Evolutionary conservation across 2,113 vertebrate species (phyloP), one percentile per base, ranked within the genome.

Genomic region (Drymodes brunneopygia): DNA sequence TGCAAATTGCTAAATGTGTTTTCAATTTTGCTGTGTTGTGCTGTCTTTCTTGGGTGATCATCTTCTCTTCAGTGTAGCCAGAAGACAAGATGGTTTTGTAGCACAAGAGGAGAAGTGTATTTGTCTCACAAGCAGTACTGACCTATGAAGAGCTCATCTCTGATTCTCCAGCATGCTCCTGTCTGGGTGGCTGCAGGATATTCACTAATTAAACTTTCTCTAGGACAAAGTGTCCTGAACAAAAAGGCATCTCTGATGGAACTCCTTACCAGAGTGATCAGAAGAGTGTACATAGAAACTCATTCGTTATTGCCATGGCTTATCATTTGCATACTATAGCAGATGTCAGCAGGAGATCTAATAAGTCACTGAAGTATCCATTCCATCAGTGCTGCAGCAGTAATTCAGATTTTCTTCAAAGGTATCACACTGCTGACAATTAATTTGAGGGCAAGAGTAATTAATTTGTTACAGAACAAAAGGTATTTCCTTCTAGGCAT

Each of bases 1-100:
- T 96, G 95, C 66, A 94, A 94, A 92, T 97, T 96, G 90, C 92
- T 89, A 94, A 96, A 97, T 91, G 61, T 92, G 89, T 91, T 96
- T 96, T 81, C 71, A 85, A 20, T 91, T 95, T 79, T 81, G 56
- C 94, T 87, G 65, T 92, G 89, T 71, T 70, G 67, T 71, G 48
- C 88, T 90, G 75, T 80, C 85, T 94, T 95, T 78, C 66, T 86
- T 71, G 92, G 88, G 69, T 62, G 89, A 86, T 88, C 33, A 4
- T 91, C 96, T 93, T 91, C 51, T 89, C 53, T 74, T 45, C 72
- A 75, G 50, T 25, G 33, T 36, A 67, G 60, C 64, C 75, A 72
- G 85, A 90, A 92, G 89, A 96, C 74, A 71, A 66, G 93, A 73
- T 65, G 94, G 81, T 57, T 70, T 91, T 53, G 13, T n/a, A 67